Evolutionary conservation across 2,797 vertebrate genomes (phyloP).

Genomic region (Xenentodon cancila): DNA sequence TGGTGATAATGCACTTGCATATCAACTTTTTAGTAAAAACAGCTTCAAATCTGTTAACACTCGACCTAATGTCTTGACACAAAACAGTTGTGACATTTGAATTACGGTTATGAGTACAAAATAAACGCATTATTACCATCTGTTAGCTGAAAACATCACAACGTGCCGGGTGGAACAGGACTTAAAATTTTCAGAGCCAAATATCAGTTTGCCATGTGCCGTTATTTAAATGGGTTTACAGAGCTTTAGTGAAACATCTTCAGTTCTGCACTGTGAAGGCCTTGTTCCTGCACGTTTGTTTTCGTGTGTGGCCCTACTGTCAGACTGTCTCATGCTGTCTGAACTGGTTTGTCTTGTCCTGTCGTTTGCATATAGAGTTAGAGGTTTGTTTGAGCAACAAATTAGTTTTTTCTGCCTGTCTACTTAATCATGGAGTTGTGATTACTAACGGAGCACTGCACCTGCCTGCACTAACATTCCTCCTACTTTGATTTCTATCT

Average conservation of each 20-base stretch:
- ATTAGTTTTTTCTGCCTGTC: conserved; percentile 21
- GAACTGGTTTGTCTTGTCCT: conserved; percentile 57
- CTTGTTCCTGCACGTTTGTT: conserved; percentile 1
- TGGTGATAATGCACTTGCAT: conserved; percentile 21
- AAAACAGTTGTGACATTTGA: conserved; percentile 20
- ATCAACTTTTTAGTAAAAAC: fast-evolving
- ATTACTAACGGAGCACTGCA: conserved; percentile 10
- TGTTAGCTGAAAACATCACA: not conserved
- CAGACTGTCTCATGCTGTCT: conserved; percentile 14
- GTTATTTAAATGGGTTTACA: conserved; percentile 36
- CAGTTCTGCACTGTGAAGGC: conserved; percentile 1
- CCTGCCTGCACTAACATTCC: not conserved
- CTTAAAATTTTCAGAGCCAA: conserved; percentile 4
- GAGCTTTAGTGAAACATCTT: conserved; percentile 25
- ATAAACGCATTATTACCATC: not conserved
- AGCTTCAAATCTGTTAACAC: conserved; percentile 2
- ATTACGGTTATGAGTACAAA: conserved; percentile 10
- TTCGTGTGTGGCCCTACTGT: not conserved
- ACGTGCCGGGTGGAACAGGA: not conserved
- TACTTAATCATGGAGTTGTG: conserved; percentile 1
- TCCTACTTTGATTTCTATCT: not conserved
- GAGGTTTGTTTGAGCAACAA: conserved; percentile 61
- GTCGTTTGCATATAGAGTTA: conserved; percentile 17
- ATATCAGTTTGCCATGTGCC: conserved; percentile 1
- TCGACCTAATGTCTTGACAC: not conserved